A percentile compares a stretch with the other conserved stretches of the same genome.
Conservation (phyloP, 2,888 invertebrate genomes). For the Acanthoscelides obtectus region DNA sequence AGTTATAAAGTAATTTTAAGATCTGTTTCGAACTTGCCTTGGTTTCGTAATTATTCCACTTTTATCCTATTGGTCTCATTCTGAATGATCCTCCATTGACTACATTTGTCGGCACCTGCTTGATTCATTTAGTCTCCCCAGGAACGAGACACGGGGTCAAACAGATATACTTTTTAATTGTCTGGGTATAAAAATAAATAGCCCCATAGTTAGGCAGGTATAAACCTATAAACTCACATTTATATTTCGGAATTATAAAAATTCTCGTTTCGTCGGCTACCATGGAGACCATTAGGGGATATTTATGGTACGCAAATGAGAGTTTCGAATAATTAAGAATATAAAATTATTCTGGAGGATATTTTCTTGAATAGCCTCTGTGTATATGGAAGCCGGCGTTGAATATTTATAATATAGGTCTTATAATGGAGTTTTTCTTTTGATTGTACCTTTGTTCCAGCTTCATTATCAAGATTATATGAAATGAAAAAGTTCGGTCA, state of each 20-base stretch:
- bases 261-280: not conserved
- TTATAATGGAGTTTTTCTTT: not conserved
- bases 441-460: not conserved
- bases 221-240: not conserved
- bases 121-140: not conserved
- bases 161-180: not conserved
- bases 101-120: not conserved
- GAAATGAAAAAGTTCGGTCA: not conserved
- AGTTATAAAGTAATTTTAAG: no score
- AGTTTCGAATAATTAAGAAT: not conserved
- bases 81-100: not conserved
- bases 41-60: no score
- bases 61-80: no score
- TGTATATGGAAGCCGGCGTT: not conserved
- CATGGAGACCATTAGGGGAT: not conserved
- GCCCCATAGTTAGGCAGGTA: not conserved
- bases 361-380: not conserved
- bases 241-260: not conserved
- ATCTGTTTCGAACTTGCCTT: no score
- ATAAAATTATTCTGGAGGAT: not conserved
- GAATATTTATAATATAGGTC: not conserved
- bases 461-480: not conserved
- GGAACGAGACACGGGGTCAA: not conserved
- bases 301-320: not conserved
- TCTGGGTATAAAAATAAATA: not conserved